Evolutionary conservation across 2,113 vertebrate species (phyloP).

Genomic region (Poecilia latipinna): DNA sequence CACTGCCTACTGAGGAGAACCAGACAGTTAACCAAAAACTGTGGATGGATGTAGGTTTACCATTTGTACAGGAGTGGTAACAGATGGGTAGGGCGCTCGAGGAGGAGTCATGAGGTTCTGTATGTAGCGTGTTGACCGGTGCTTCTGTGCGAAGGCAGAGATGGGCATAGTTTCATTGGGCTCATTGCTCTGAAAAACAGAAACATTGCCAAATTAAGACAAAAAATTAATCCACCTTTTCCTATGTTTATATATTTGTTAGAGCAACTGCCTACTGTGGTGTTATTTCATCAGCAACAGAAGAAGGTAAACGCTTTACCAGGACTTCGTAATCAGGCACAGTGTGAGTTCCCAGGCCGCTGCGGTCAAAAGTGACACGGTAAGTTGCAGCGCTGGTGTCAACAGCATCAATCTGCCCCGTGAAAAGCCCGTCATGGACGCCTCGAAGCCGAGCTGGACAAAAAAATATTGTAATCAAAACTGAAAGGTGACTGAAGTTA

Average conservation of each 20-base stretch:
- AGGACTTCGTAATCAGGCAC: constrained; percentile 98
- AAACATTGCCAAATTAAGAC: neutral
- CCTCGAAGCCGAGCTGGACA: constrained; percentile 91
- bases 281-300: neutral
- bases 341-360: constrained; percentile 95
- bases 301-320: constrained; percentile 72
- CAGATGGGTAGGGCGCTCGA: constrained; percentile 85
- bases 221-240: no score
- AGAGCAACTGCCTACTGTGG: neutral
- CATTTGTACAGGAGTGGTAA: constrained; percentile 88
- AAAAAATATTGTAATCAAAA: neutral
- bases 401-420: constrained; percentile 97
- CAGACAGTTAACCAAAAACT: neutral
- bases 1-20: no score
- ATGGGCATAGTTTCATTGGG: constrained; percentile 99
- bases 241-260: neutral
- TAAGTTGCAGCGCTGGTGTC: constrained; percentile 97
- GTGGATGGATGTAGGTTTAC: constrained; percentile 63
- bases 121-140: constrained; percentile 88
- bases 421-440: constrained; percentile 94
- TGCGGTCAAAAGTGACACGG: constrained; percentile 95
- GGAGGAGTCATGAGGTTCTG: constrained; percentile 90
- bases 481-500: neutral
- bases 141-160: constrained; percentile 96
- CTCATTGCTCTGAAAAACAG: constrained; percentile 89